phyloP scores from a whole-genome alignment of 2,113 vertebrate species.

The Cheirogaleus medius region DNA sequence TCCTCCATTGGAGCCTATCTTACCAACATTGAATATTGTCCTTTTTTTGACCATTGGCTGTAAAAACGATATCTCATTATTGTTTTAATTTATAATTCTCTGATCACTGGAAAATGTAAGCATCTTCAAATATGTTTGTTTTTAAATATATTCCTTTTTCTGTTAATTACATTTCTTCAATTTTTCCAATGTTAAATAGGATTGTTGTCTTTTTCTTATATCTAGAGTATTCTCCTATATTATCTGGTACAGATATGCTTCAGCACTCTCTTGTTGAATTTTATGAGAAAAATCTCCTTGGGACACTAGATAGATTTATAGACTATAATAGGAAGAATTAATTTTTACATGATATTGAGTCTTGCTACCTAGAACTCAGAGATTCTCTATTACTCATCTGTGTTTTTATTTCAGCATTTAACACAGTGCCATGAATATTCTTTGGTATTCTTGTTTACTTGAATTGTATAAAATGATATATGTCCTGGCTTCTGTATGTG shows the following conservation, averaged over 20 bases:
- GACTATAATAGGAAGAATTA: neutral
- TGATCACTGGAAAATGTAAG: neutral
- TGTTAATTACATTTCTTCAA: neutral
- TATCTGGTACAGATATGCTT: neutral
- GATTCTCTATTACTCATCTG: neutral
- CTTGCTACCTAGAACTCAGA: neutral
- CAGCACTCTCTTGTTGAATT: neutral
- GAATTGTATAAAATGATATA: neutral
- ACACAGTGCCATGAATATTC: neutral
- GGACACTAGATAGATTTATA: neutral
- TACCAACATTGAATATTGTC: neutral
- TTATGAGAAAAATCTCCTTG: neutral
- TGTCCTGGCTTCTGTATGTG: neutral
- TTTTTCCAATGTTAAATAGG: neutral
- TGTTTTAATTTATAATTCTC: neutral
- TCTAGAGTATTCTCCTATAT: neutral
- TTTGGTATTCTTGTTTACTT: neutral
- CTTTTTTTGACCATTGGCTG: neutral
- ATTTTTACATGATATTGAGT: neutral
- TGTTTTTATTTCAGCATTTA: neutral
- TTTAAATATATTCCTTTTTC: neutral
- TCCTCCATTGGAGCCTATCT: neutral
- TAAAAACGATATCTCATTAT: neutral
- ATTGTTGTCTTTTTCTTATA: neutral
- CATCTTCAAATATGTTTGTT: neutral